Evolutionary conservation across 2,797 vertebrate genomes (phyloP).

Genomic region (Sebastiscus albofasciatus): DNA sequence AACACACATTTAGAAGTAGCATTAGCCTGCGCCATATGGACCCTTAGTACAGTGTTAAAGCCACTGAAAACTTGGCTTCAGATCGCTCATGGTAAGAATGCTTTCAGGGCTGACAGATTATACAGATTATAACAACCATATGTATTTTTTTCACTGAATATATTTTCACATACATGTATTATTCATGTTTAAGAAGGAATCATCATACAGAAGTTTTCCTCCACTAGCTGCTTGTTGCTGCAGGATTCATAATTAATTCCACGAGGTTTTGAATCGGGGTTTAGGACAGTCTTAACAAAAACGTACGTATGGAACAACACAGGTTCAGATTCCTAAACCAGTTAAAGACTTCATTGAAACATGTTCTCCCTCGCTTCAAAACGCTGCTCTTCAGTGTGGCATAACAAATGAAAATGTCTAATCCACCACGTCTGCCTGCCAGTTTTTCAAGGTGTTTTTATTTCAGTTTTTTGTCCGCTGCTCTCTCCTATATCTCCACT

Average conservation of each 20-base stretch:
- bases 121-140: not conserved
- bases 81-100: not conserved
- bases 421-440: not conserved
- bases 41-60: not conserved
- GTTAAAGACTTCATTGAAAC: not conserved
- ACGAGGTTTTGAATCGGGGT: not conserved
- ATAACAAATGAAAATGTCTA: not conserved
- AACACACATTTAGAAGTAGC: not conserved
- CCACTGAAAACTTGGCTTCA: not conserved
- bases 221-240: not conserved
- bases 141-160: not conserved
- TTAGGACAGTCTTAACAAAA: not conserved
- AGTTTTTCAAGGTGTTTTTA: not conserved
- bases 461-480: not conserved
- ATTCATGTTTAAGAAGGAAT: conserved; percentile 5
- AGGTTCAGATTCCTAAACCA: not conserved
- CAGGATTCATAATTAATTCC: not conserved
- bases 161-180: conserved; percentile 4
- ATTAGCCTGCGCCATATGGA: not conserved
- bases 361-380: not conserved
- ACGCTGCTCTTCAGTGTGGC: not conserved
- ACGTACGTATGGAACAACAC: not conserved
- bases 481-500: not conserved
- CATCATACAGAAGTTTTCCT: not conserved
- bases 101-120: not conserved